Percentiles rank a stretch among this genome's conserved stretches.
These are phyloP conservation scores for Pterocles gutturalis DNA, from an alignment of 2,113 vertebrate species.

Conservation along the genomic window DNA sequence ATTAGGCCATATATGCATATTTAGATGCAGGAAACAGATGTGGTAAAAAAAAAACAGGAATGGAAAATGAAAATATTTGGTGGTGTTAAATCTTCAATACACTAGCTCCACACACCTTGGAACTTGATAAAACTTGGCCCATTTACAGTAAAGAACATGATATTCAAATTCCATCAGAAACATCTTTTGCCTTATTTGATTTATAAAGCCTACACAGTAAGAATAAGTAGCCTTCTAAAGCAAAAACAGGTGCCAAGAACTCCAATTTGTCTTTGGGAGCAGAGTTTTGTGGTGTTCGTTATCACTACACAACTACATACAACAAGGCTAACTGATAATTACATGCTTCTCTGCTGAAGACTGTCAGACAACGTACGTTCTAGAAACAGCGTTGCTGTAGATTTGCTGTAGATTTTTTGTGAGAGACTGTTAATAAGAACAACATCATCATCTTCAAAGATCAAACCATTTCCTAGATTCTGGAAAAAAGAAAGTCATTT, in stretches of 20 bases:
- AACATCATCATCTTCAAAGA: background rate
- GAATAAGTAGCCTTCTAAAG: background rate
- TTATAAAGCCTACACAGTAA: background rate
- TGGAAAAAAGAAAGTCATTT: background rate
- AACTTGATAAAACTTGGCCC: background rate
- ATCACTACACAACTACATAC: background rate
- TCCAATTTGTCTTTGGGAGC: background rate
- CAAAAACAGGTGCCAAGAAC: background rate
- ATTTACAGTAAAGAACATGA: background rate
- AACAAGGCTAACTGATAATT: background rate
- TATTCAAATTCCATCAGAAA: background rate
- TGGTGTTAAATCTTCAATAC: background rate
- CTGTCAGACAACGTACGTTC: fast-evolving
- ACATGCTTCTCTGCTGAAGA: background rate
- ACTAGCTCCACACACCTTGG: background rate
- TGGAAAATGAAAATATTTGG: background rate
- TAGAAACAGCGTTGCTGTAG: background rate
- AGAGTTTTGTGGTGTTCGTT: background rate
- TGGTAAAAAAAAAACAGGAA: background rate
- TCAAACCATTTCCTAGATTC: background rate
- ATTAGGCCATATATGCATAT: background rate
- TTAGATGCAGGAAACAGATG: background rate
- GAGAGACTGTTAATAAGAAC: background rate
- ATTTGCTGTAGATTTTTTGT: background rate
- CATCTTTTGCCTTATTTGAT: background rate